Conservation (phyloP, 2,797 vertebrate genomes). For the Periparus ater region DNA sequence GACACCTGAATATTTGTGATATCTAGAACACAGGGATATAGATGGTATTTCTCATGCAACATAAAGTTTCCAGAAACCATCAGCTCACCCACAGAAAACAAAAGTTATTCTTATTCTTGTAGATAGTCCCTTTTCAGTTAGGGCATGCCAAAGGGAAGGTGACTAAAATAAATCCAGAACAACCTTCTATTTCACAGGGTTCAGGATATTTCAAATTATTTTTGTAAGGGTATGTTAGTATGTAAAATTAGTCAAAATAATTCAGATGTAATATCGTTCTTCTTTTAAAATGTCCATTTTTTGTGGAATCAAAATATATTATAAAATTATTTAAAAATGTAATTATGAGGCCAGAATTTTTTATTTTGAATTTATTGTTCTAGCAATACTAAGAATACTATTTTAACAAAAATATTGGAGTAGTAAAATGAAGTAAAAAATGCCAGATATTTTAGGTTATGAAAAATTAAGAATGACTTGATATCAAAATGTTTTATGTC, state of each 20-base stretch:
- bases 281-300: not conserved
- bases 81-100: not conserved
- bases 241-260: not conserved
- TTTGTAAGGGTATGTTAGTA: not conserved
- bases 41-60: not conserved
- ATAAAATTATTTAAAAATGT: fast-evolving
- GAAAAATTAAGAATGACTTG: not conserved
- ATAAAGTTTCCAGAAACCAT: not conserved
- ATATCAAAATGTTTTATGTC: not conserved
- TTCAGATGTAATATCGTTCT: not conserved
- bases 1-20: not conserved
- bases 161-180: not conserved
- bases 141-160: not conserved
- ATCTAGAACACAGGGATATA: not conserved
- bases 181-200: fast-evolving
- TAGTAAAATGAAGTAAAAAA: not conserved
- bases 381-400: fast-evolving
- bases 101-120: not conserved
- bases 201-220: not conserved
- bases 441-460: not conserved
- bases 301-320: not conserved
- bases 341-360: not conserved
- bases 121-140: not conserved
- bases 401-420: not conserved
- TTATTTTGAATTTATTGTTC: not conserved